Evolutionary conservation across 1,140 invertebrate species (phyloP), one percentile per base, ranked within the genome.

Genomic region (Battus philenor): DNA sequence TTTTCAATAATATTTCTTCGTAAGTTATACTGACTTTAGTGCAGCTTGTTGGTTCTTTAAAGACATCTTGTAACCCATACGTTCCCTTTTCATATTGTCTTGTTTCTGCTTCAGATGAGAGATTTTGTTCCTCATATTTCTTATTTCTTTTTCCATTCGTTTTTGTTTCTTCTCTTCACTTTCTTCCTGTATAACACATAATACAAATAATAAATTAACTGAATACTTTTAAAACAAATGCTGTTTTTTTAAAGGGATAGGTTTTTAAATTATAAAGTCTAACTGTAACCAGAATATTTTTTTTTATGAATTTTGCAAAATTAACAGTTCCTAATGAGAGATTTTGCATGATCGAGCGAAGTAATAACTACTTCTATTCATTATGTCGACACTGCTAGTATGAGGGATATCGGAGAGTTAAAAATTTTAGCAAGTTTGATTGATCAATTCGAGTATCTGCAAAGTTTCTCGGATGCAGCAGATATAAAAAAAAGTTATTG

Each of bases 1-100:
- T n/a, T n/a, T n/a, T n/a, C n/a, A n/a, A n/a, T n/a, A n/a, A n/a
- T n/a, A n/a, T n/a, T n/a, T n/a, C n/a, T n/a, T n/a, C n/a, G n/a
- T 20, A 20, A 20, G 6, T 20, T 20, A 20, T 20, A 62, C 71
- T 72, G 44, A 89, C 88, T 91, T 93, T 5, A 95, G 87, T 43
- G 91, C 87, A 2, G 90, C 88, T 54, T 94, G 92, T 66, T 94
- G 91, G 61, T 93, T 94, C 56, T 93, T 94, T 60, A 95, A 90
- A 49, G 93, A 89, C 59, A 93, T 90, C 67, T 93, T 93, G n/a
- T 94, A 85, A 7, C 88, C 92, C 52, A 90, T 87, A 55, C 94
- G 88, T 64, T 96, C 94, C 68, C 92, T 93, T 60, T 90, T 91
- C 34, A 93, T 93, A 47, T 92, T 90, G 34, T 89, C 89, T 59